phyloP scores from a whole-genome alignment of 2,797 vertebrate genomes.

The Rhincodon typus region DNA sequence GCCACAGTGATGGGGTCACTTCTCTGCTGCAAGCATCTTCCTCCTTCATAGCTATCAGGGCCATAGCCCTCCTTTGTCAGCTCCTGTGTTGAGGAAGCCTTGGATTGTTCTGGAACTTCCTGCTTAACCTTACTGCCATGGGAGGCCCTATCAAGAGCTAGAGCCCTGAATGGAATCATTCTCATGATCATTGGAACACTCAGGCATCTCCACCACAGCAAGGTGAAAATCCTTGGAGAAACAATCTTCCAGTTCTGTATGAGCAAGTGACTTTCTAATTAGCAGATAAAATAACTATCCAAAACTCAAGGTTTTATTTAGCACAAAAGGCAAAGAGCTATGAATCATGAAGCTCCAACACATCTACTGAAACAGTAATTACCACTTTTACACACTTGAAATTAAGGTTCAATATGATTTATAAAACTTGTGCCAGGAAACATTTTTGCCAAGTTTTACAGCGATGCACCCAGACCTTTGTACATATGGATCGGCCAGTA shows the following conservation, averaged over 20 bases:
- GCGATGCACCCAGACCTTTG: background rate
- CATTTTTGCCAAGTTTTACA: background rate
- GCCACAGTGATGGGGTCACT: too few species aligned
- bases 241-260: background rate
- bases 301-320: background rate
- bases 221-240: background rate
- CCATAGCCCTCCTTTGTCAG: too few species aligned
- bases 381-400: background rate
- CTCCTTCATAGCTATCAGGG: too few species aligned
- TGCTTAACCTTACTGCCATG: too few species aligned
- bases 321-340: background rate
- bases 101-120: too few species aligned
- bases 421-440: background rate
- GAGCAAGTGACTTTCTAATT: background rate
- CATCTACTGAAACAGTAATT: background rate
- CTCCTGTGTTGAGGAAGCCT: too few species aligned
- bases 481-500: background rate
- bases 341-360: background rate
- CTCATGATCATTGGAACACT: too few species aligned
- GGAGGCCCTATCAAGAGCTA: too few species aligned
- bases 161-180: too few species aligned
- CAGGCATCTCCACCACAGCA: background rate
- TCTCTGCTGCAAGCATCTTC: too few species aligned
- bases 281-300: background rate
- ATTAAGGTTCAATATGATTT: background rate